These are phyloP conservation scores for Xiphophorus maculatus DNA, from an alignment of 2,113 vertebrate genomes.

Conservation along the genomic window DNA sequence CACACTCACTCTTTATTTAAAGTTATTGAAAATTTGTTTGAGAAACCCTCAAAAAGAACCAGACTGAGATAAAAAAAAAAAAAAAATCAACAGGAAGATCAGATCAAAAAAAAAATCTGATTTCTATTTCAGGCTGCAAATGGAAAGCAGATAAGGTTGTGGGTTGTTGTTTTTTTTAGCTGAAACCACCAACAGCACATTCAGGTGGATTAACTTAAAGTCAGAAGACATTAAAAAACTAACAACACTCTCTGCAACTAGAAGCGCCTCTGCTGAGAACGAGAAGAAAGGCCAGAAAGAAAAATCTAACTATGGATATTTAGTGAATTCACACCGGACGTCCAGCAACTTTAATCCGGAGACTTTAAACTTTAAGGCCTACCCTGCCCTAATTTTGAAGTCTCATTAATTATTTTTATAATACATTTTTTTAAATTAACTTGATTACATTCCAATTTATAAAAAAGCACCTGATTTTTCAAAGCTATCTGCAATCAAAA, in stretches of 20 bases:
- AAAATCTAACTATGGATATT: not conserved
- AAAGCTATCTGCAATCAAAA: not conserved
- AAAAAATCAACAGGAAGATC: not conserved
- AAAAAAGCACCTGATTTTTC: not conserved
- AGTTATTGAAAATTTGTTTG: not conserved
- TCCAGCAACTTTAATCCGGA: too few species aligned
- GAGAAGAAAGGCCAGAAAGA: not conserved
- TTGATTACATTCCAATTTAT: not conserved
- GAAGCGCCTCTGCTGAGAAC: not conserved
- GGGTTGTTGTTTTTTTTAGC: not conserved
- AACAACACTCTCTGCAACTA: not conserved
- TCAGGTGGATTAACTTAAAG: not conserved
- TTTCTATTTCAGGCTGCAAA: not conserved
- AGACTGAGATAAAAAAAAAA: not conserved
- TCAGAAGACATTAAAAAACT: not conserved
- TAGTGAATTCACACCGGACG: not conserved
- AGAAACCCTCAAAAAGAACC: not conserved
- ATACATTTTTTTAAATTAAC: not conserved
- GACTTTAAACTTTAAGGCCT: too few species aligned
- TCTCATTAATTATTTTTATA: too few species aligned
- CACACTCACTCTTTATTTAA: not conserved
- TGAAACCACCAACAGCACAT: not conserved
- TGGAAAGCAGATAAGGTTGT: not conserved
- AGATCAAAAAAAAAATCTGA: not conserved
- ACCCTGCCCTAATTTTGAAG: too few species aligned